A percentile compares a stretch with the other conserved stretches of the same genome.
Evolutionary conservation across 2,113 vertebrate genomes (phyloP).

Genomic region (Labeo catla): DNA sequence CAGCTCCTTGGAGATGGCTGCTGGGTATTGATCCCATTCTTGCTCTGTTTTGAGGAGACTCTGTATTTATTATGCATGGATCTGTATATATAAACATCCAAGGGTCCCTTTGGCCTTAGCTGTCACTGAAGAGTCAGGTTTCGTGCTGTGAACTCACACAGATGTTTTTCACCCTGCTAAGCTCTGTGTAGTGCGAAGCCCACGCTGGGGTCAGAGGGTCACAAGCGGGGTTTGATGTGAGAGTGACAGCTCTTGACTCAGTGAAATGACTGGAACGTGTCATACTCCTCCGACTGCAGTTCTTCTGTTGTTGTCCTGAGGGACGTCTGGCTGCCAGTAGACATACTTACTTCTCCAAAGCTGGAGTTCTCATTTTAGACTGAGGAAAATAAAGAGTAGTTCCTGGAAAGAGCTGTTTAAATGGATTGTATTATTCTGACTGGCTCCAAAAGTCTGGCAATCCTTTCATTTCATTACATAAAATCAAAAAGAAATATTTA

Average conservation of each 20-base stretch:
- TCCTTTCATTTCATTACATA: neutral
- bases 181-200: neutral
- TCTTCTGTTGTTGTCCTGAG: constrained; percentile 18
- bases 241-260: constrained; percentile 22
- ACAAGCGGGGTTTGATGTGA: neutral
- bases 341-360: neutral
- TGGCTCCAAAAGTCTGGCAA: neutral
- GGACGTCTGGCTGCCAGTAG: neutral
- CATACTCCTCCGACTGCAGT: neutral
- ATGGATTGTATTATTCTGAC: neutral
- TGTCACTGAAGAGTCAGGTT: constrained; percentile 50
- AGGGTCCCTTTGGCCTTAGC: constrained; percentile 55
- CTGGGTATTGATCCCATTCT: constrained; percentile 42
- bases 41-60: constrained; percentile 46
- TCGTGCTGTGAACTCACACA: constrained; percentile 41
- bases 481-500: neutral
- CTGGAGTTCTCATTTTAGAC: constrained; percentile 13
- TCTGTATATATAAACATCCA: constrained; percentile 58
- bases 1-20: constrained; percentile 55
- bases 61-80: constrained; percentile 64
- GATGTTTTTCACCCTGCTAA: constrained; percentile 19
- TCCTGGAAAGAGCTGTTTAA: constrained; percentile 8
- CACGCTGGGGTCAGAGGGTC: neutral
- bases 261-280: neutral
- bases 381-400: constrained; percentile 15